Evolutionary conservation across 2,888 invertebrate species (phyloP).

Genomic region (Hydrotaea cyrtoneurina): DNA sequence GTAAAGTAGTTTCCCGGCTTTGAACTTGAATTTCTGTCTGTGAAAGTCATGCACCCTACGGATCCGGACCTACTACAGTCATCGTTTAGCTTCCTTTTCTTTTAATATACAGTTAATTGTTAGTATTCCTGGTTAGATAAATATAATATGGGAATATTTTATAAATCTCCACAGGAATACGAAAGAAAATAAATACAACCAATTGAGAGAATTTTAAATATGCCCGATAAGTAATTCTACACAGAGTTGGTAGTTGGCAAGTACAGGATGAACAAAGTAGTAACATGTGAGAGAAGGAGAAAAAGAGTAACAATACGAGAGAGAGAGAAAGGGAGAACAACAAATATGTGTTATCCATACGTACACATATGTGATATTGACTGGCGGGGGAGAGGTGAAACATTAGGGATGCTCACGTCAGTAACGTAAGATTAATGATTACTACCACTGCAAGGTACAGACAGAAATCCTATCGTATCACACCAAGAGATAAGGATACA

Average conservation of each 20-base stretch:
- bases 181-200: too few relatives aligned
- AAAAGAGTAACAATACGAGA: neutral
- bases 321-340: slow-evolving; percentile 5
- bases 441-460: neutral
- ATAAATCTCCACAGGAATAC: too few relatives aligned
- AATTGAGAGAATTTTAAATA: neutral
- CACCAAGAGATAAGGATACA: neutral
- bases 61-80: too few relatives aligned
- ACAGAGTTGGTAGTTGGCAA: neutral
- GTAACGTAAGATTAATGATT: neutral
- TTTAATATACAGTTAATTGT: too few relatives aligned
- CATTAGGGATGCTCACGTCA: slow-evolving; percentile 22
- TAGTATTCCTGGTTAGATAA: too few relatives aligned
- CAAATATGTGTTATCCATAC: slow-evolving; percentile 20
- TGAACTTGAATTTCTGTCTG: too few relatives aligned
- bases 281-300: slow-evolving; percentile 22
- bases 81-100: too few relatives aligned
- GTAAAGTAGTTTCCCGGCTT: too few relatives aligned
- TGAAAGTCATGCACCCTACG: too few relatives aligned
- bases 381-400: slow-evolving; percentile 10
- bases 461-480: neutral
- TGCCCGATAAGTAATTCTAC: neutral
- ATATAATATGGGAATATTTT: too few relatives aligned
- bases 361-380: neutral
- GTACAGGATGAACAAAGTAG: slow-evolving; percentile 26